Evolutionary conservation across 2,113 vertebrate genomes (phyloP).

Genomic region (Etia nguti): DNA sequence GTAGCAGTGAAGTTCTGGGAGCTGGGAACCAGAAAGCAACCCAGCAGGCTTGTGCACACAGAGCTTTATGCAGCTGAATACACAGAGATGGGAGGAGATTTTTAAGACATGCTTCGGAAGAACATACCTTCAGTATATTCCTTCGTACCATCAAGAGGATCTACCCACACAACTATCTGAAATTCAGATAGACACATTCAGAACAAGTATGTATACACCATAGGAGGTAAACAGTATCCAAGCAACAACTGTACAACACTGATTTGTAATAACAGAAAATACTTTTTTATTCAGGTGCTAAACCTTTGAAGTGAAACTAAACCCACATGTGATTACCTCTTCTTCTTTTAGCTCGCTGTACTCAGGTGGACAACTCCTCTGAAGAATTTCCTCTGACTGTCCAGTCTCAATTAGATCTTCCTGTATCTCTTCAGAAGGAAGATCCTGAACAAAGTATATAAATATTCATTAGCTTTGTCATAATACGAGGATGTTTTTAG

Average conservation of each 20-base stretch:
- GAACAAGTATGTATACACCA: not conserved
- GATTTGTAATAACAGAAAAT: not conserved
- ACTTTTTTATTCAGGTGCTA: not conserved
- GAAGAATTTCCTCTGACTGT: slow-evolving; percentile 84
- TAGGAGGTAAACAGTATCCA: not conserved
- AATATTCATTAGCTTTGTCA: not conserved
- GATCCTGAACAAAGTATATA: slow-evolving; percentile 72
- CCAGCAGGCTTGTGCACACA: not conserved
- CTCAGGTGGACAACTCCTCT: slow-evolving; percentile 82
- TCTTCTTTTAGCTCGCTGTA: slow-evolving; percentile 85
- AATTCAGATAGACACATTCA: slow-evolving; percentile 24
- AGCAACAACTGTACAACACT: not conserved
- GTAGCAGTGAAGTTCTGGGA: not conserved
- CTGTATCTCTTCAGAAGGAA: slow-evolving; percentile 76
- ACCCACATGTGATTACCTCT: slow-evolving; percentile 73
- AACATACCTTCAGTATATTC: slow-evolving; percentile 94
- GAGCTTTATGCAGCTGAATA: not conserved
- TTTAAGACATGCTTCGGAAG: not conserved
- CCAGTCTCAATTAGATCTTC: slow-evolving; percentile 86
- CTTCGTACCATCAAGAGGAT: slow-evolving; percentile 96
- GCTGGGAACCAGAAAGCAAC: not conserved
- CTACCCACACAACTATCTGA: slow-evolving; percentile 96
- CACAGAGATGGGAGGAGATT: not conserved
- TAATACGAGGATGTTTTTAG: not conserved
- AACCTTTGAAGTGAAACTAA: not conserved